phyloP scores from a whole-genome alignment of 2,797 vertebrate species.

The Epinephelus coioides region DNA sequence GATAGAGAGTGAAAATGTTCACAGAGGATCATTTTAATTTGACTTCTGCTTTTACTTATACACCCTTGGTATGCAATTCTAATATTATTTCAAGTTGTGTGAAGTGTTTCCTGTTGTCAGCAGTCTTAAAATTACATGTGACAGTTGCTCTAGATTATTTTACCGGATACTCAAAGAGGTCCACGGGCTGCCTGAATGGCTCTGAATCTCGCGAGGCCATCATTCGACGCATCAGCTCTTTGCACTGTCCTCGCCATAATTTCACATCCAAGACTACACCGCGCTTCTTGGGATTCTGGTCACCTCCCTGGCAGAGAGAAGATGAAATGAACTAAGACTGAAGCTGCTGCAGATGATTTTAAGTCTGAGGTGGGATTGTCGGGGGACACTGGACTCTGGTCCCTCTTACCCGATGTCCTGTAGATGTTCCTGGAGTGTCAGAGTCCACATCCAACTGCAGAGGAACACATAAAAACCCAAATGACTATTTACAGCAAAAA shows the following conservation, averaged over 20 bases:
- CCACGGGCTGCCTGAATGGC: slow-evolving; percentile 93
- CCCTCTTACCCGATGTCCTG: slow-evolving; percentile 89
- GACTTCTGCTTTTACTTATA: background rate
- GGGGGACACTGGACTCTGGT: background rate
- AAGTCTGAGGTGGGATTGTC: background rate
- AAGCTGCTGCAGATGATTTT: background rate
- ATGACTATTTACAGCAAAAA: background rate
- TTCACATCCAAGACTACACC: slow-evolving; percentile 86
- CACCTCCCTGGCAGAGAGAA: slow-evolving; percentile 64
- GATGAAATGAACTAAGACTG: background rate
- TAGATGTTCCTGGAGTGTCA: slow-evolving; percentile 95
- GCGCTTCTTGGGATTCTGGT: slow-evolving; percentile 82
- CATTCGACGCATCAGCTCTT: slow-evolving; percentile 92
- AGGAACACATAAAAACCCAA: slow-evolving; percentile 8
- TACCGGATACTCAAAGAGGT: slow-evolving; percentile 94
- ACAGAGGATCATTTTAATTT: background rate
- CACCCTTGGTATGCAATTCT: background rate
- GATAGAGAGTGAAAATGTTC: background rate
- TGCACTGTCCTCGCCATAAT: slow-evolving; percentile 91
- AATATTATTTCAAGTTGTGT: background rate
- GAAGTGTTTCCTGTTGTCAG: background rate
- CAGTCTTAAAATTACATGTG: background rate
- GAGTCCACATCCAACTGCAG: slow-evolving; percentile 93
- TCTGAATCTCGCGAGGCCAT: slow-evolving; percentile 92
- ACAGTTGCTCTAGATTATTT: slow-evolving; percentile 43